Evolutionary conservation across 2,888 invertebrate species (phyloP), one percentile per base, ranked within the genome.

Genomic region (Gibbula magus): DNA sequence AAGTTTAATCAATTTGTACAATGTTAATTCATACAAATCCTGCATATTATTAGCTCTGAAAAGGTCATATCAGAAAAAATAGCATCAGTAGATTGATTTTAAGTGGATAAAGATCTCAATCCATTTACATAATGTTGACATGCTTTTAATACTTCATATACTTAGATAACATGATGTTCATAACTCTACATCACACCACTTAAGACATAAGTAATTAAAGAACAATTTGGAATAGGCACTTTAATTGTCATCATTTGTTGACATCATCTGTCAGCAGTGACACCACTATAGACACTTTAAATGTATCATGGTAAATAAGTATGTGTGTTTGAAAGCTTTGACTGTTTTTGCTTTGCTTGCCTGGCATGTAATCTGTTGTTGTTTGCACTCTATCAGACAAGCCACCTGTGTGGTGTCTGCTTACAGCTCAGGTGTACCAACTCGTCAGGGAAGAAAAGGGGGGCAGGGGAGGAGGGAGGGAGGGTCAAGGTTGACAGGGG

Each of bases 301-400:
- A 39, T 74, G 52, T 74, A 22, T 74, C 74, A 74, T 74, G 18
- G 22, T 75, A 51, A 54, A 75, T 75, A 75, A 75, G 54, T 75
- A 75, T 75, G 75, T 53, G 35, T 54, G 75, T 32, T 75, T 53
- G 25, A 20, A 53, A 75, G 54, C 75, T 54, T 75, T 53, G 29
- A 61, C 39, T 70, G 70, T 32, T 70, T 70, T 53, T 54, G 29
- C 53, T 54, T 54, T 52, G 54, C 54, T 35, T 75, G 75, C 54
- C 75, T 54, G 52, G 29, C 54, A 22, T 20, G 75, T 75, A 75
- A 75, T 75, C 53, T 75, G 54, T 54, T 75, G 52, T 75, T 75
- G 75, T 75, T 54, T 75, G 53, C 29, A n/a, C n/a, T 13, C 75
- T 35, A 35, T 22, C 53, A 22, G 25, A 75, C 74, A 75, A 22